A percentile compares a stretch with the other conserved stretches of the same genome.
These are phyloP conservation scores for Sardina pilchardus DNA, from an alignment of 2,113 vertebrate genomes.

Conservation along the genomic window DNA sequence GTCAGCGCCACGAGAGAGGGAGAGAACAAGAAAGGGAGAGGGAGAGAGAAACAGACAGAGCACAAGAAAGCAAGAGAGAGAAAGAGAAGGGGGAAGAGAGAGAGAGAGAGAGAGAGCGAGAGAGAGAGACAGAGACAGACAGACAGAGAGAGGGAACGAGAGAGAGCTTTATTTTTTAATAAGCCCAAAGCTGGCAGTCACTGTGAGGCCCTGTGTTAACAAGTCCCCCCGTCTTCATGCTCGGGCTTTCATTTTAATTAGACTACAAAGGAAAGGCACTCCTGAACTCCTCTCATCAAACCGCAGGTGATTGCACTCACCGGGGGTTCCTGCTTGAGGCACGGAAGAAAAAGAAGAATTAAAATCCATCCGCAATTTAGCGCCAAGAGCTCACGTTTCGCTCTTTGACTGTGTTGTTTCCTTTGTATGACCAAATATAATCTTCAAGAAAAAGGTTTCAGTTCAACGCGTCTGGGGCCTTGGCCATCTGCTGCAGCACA, in stretches of 20 bases:
- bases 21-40: not conserved
- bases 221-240: slow-evolving; percentile 34
- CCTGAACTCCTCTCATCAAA: slow-evolving; percentile 23
- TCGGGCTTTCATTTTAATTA: slow-evolving; percentile 35
- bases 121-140: not conserved
- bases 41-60: not conserved
- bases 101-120: not conserved
- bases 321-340: not conserved
- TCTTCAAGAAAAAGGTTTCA: not conserved
- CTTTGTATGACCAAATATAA: not conserved
- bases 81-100: no score
- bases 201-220: slow-evolving; percentile 28
- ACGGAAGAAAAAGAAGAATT: not conserved
- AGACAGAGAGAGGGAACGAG: not conserved
- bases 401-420: not conserved
- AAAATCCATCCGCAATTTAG: slow-evolving; percentile 14
- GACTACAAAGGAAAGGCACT: slow-evolving; percentile 26
- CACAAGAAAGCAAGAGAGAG: no score
- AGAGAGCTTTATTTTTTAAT: slow-evolving; percentile 32
- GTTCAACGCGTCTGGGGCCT: not conserved
- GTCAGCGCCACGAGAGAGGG: not conserved
- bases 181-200: slow-evolving; percentile 29
- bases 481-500: not conserved
- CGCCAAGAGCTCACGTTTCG: slow-evolving; percentile 8
- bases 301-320: slow-evolving; percentile 28